Evolutionary conservation across 2,113 vertebrate species (phyloP).

Genomic region (Neomonachus schauinslandi): DNA sequence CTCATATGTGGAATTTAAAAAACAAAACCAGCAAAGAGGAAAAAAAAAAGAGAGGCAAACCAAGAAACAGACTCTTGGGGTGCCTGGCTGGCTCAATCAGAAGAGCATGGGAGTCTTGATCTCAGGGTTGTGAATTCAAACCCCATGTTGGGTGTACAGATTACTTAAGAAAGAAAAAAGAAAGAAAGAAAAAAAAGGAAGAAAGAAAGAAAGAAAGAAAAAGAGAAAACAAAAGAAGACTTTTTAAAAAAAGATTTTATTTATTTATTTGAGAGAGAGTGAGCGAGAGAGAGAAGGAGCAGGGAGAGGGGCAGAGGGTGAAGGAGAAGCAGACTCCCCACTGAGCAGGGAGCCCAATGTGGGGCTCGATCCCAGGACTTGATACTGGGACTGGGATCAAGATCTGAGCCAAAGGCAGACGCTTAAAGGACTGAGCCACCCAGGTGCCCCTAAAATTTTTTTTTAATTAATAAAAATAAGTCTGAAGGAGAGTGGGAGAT

Average conservation of each 20-base stretch:
- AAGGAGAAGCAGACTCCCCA: background rate
- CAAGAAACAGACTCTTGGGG: background rate
- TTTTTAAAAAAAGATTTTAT: background rate
- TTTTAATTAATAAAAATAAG: background rate
- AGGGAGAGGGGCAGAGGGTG: background rate
- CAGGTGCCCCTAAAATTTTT: background rate
- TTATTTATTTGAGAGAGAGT: background rate
- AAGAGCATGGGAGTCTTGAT: background rate
- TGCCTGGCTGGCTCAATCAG: background rate
- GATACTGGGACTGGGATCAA: background rate
- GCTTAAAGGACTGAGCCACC: background rate
- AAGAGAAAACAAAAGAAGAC: background rate
- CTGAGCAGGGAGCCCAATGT: background rate
- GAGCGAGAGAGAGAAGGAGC: background rate
- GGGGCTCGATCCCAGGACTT: background rate
- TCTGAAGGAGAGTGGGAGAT: background rate
- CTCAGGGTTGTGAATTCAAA: background rate
- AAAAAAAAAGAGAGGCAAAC: background rate
- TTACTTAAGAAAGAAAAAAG: background rate
- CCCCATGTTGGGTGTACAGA: background rate
- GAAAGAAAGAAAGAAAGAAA: no score
- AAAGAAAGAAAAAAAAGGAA: no score
- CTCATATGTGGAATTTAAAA: background rate
- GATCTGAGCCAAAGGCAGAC: background rate
- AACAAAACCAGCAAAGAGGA: background rate